Base-by-base conservation (phyloP, 92 coral and sea anemone genomes). In the Plumapathes pennacea region DNA sequence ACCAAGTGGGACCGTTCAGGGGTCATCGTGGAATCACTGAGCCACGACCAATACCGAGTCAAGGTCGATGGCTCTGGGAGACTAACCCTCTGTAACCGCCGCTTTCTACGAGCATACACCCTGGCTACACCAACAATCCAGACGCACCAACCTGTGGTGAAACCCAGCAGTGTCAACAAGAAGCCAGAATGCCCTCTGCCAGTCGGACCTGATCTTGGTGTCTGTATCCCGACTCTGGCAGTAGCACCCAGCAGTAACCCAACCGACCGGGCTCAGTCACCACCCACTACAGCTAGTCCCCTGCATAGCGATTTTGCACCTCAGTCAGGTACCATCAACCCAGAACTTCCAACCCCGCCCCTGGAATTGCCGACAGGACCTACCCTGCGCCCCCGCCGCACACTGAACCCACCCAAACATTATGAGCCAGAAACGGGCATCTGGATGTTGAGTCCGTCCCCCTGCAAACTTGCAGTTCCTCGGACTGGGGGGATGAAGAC, bases 1-100 rank as follows among this genome's bases (percentile, higher is more conserved):
- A 67, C 50, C 19, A 62, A 43, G 44, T 73, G 72, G 81, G 72
- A 52, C 72, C 62, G 63, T 49, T 62, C 72, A 27, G 71, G 80
- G 4, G 25, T 72, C 2, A 54, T 72, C 24, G 62, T 60, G 6
- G 80, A 72, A 50, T 54, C 51, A 7, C 71, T 30, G 1, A 62
- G 62, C 12, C 53, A 49, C 28, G 80, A 72, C 42, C 80, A 72
- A 34, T 71, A 71, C 23, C 51, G 19, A 25, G 38, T 61, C 12
- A 19, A 64, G 5, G 56, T 51, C 53, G 72, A 62, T 32, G 72
- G 81, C 14, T 73, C 81, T 3, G 81, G 72, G 30, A 62, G 72
- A 33, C 52, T 62, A 5, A 73, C 72, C 21, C 34, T 62, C 14
- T 41, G 65, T 29, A 73, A 62, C 72, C 43, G 57, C 2, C 62